Base-by-base conservation (phyloP, 2,888 invertebrate genomes). In the Rhagonycha fulva region DNA sequence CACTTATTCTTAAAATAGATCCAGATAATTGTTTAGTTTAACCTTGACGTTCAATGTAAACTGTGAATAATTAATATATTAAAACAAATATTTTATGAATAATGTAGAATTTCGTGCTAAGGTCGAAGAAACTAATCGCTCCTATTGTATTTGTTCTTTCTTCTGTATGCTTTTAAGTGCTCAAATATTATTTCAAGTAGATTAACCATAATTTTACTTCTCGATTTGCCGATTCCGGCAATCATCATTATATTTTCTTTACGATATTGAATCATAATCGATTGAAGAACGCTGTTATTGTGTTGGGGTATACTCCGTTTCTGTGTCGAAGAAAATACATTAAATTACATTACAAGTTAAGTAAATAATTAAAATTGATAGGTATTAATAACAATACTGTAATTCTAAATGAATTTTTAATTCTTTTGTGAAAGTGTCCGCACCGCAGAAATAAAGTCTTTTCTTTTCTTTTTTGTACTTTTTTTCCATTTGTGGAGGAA, bases 161-260 rank as follows among this genome's bases (percentile, higher is more conserved):
- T 61, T 61, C 26, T 66, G 72, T 60, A 72, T 26, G 66, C 32
- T 68, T 68, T 68, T 32, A 32, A 68, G 63, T 68, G 19, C 14
- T 24, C 47, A 61, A 71, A 66, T 32, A 68, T 72, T 72, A 72
- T 72, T 72, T 72, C 72, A 72, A 72, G 72, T 68, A 72, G 67
- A 61, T 67, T 28, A 61, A 28, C 28, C 68, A 68, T 72, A 67
- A 32, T 71, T 72, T 61, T 68, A 67, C 67, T 68, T 68, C 12
- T 66, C 2, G 24, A 24, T 24, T 19, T 66, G 63, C 61, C 60
- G 28, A 68, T 72, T 72, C 19, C 30, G 63, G 32, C 47, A 66
- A 66, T 71, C 14, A 60, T 68, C 63, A 66, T 47, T n/a, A 5
- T 0, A n/a, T 47, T 47, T 47, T 47, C n/a, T 47, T 47, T 7